phyloP scores from a whole-genome alignment of 2,797 vertebrate genomes.

The Parauchenoglanis punctatus region DNA sequence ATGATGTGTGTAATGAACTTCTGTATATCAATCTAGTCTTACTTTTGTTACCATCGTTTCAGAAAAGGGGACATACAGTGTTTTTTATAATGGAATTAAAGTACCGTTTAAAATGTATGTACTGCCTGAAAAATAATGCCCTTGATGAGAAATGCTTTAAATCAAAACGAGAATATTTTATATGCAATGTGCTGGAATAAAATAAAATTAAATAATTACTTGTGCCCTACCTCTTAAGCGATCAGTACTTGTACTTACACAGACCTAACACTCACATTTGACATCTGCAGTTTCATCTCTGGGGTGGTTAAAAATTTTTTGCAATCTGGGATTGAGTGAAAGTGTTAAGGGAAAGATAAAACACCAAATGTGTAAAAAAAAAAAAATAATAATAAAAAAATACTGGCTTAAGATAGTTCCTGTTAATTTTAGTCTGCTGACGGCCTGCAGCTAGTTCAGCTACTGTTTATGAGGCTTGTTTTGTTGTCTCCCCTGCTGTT shows the following conservation, averaged over 20 bases:
- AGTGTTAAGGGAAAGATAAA: not conserved
- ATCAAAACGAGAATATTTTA: not conserved
- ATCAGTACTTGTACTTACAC: not conserved
- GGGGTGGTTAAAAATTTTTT: not conserved
- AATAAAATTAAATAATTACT: not conserved
- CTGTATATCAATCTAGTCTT: not conserved
- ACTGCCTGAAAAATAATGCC: not conserved
- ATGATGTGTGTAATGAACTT: not conserved
- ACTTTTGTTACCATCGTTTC: not conserved
- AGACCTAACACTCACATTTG: not conserved
- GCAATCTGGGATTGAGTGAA: too few relatives aligned
- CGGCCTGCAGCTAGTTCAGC: not conserved
- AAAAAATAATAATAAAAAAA: not conserved
- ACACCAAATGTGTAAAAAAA: not conserved
- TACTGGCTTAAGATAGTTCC: not conserved
- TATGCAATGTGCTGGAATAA: not conserved
- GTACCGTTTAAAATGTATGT: not conserved
- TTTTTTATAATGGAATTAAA: not conserved
- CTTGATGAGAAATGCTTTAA: not conserved
- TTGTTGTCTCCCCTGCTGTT: not conserved
- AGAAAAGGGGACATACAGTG: not conserved
- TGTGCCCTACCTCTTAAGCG: not conserved
- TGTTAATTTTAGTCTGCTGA: not conserved
- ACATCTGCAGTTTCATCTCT: not conserved
- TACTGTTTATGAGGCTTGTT: not conserved